phyloP scores from a whole-genome alignment of 1,140 invertebrate genomes.

The Drosophila malerkotliana region DNA sequence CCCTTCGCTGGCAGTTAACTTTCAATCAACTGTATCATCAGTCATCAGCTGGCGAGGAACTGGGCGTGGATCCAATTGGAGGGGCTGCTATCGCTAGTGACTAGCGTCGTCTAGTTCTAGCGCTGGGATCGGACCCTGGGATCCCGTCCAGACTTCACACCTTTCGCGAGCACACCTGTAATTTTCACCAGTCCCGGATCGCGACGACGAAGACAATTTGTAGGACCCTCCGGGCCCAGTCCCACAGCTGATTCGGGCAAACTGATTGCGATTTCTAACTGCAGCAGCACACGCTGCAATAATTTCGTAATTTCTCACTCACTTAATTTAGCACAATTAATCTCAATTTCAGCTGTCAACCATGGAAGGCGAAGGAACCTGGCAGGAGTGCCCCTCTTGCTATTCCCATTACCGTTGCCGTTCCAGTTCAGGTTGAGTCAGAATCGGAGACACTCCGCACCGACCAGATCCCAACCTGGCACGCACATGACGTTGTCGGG shows the following conservation, averaged over 20 bases:
- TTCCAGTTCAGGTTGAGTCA: constrained; percentile 50
- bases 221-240: constrained; percentile 42
- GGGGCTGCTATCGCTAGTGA: not conserved
- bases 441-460: constrained; percentile 12
- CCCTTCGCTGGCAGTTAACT: constrained; percentile 45
- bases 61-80: constrained; percentile 42
- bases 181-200: constrained; percentile 62
- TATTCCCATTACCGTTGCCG: constrained; percentile 1
- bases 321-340: constrained; percentile 81
- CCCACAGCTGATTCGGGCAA: constrained; percentile 53
- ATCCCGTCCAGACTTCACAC: constrained; percentile 62
- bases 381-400: not conserved
- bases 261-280: constrained; percentile 79
- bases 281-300: constrained; percentile 70
- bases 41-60: constrained; percentile 34
- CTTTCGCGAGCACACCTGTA: constrained; percentile 70
- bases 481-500: constrained; percentile 35
- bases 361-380: constrained; percentile 14
- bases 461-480: constrained; percentile 12
- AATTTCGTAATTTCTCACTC: constrained; percentile 81
- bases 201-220: constrained; percentile 66
- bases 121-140: constrained; percentile 25
- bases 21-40: constrained; percentile 59
- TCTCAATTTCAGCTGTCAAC: constrained; percentile 80
- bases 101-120: constrained; percentile 5